These are phyloP conservation scores for Cheilinus undulatus DNA, from an alignment of 2,113 vertebrate genomes.

Conservation along the genomic window DNA sequence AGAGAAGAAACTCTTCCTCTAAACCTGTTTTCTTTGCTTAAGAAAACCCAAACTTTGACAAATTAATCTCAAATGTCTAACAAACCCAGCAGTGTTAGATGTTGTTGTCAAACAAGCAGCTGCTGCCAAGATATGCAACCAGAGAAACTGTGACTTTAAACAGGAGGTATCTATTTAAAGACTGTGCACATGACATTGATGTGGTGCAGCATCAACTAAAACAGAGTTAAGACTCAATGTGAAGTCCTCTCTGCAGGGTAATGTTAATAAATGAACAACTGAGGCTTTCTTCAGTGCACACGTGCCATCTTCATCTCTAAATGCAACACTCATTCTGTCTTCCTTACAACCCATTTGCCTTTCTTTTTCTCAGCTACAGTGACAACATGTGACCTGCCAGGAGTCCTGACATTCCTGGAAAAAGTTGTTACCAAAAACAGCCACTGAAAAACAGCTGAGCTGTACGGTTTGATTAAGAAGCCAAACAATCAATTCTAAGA, in stretches of 20 bases:
- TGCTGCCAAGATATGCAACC: neutral
- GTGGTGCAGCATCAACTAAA: too few species aligned
- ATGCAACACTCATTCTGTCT: neutral
- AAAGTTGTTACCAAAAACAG: neutral
- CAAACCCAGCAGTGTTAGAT: neutral
- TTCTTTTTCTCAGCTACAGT: neutral
- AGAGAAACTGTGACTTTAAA: neutral
- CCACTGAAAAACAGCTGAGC: neutral
- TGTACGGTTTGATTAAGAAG: neutral
- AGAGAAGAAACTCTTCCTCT: too few species aligned
- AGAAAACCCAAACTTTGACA: neutral
- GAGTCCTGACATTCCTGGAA: neutral
- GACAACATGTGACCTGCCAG: neutral
- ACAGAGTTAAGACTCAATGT: neutral
- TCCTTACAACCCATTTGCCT: neutral
- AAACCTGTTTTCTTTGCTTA: neutral
- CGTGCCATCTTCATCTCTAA: neutral
- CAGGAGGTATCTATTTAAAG: neutral
- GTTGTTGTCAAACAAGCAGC: too few species aligned
- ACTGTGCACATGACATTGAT: too few species aligned
- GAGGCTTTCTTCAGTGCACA: too few species aligned
- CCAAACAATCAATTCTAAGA: neutral
- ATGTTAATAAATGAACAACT: neutral
- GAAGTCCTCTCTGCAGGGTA: neutral
- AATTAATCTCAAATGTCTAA: neutral